phyloP scores from a whole-genome alignment of 1,140 invertebrate genomes.

The Ladona fulva region DNA sequence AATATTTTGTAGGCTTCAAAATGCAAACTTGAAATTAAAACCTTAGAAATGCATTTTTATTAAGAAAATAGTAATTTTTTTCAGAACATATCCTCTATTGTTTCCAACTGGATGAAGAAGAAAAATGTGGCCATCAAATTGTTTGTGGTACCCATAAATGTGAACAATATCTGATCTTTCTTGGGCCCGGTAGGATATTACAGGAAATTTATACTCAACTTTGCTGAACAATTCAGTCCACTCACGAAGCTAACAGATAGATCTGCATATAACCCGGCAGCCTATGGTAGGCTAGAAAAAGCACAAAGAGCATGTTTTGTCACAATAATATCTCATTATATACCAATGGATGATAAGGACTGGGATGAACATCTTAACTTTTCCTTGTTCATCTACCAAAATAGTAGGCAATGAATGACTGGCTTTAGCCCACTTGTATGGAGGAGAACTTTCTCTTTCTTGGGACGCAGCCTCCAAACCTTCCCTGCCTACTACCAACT shows the following conservation, averaged over 20 bases:
- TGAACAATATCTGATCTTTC: constrained; percentile 14
- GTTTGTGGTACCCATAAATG: neutral
- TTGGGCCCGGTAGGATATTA: constrained; percentile 19
- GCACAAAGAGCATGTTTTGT: too few species aligned
- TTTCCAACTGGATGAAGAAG: neutral
- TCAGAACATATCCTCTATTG: constrained; percentile 12
- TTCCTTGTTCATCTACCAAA: too few species aligned
- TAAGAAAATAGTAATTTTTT: neutral
- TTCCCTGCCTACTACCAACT: too few species aligned
- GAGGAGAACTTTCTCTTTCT: too few species aligned
- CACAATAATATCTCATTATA: too few species aligned
- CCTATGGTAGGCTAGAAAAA: too few species aligned
- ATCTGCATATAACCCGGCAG: too few species aligned
- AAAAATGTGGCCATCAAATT: constrained; percentile 12
- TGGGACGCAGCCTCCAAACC: too few species aligned
- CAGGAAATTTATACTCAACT: constrained; percentile 19
- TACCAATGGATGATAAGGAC: too few species aligned
- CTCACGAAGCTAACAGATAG: constrained; percentile 12
- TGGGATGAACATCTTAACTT: too few species aligned
- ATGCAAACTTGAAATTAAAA: neutral
- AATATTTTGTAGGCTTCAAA: neutral
- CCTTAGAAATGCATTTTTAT: constrained; percentile 12
- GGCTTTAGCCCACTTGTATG: too few species aligned
- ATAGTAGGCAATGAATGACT: too few species aligned
- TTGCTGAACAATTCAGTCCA: constrained; percentile 16